Evolutionary conservation across 2,797 vertebrate genomes (phyloP), one percentile per base, ranked within the genome.

Genomic region (Lepus townsendii): DNA sequence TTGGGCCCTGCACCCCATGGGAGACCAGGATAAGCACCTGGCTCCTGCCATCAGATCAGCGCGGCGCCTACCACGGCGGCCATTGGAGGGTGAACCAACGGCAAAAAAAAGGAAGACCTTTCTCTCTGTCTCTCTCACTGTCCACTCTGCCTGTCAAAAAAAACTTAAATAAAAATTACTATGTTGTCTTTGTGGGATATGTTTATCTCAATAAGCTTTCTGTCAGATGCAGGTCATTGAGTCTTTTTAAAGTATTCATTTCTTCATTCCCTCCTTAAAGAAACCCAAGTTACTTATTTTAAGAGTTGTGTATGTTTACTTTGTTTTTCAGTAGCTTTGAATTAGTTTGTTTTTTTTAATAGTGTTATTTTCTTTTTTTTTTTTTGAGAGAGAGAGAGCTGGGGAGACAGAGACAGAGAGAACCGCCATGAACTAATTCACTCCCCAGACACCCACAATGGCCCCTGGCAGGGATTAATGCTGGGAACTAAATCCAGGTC

Each of bases 191-290:
- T 60, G 13, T 42, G 30, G 30, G 16, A 35, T 71, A 11, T 42
- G 22, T 94, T 85, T 85, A 75, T 86, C 38, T 96, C 27, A 65
- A 19, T 3, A 66, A 19, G 26, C 66, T 94, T 75, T 71, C 42
- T 83, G 4, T 66, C 52, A 79, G n/a, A 42, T 50, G 7, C 10
- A 9, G 80, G n/a, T 52, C 22, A 12, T 63, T 63, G 63, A 66
- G 22, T 71, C 38, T 54, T 66, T 83, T 84, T 60, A 9, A 83
- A 77, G 50, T 87, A 54, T 52, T 50, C 6, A 26, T 38, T 72
- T 92, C n/a, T 86, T 63, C 17, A 9, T 80, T 85, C 30, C 20
- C 91, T 71, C 62, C 32, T 80, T 42, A 65, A 75, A 76, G 83
- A 80, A 77, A 52, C 30, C 52, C 62, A 76, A 79, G 42, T 52